Percentiles rank a stretch among this genome's conserved stretches.
These are phyloP conservation scores for Aeoliscus strigatus DNA, from an alignment of 2,797 vertebrate species.

Conservation along the genomic window DNA sequence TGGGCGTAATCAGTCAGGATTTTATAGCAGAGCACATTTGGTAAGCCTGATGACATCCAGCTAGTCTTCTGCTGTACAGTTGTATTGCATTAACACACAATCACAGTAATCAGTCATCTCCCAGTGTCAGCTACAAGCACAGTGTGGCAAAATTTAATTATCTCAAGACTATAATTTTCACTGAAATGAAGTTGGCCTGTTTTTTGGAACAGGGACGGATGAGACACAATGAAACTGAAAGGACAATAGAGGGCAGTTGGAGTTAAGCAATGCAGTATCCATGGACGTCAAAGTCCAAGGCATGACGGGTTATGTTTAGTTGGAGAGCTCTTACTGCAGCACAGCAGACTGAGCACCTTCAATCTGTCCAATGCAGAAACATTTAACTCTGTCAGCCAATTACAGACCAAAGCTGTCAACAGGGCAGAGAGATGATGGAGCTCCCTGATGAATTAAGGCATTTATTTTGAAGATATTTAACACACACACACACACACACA, in stretches of 20 bases:
- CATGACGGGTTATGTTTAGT: not conserved
- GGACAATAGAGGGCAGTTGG: slow-evolving; percentile 24
- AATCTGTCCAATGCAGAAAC: slow-evolving; percentile 27
- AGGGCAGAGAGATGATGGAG: slow-evolving; percentile 29
- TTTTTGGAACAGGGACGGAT: slow-evolving; percentile 49
- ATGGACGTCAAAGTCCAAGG: too few relatives aligned
- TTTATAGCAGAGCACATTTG: slow-evolving; percentile 40
- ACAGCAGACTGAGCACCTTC: slow-evolving; percentile 1
- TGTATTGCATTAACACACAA: slow-evolving; percentile 26
- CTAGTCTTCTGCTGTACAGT: slow-evolving; percentile 37
- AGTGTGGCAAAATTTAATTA: slow-evolving; percentile 51
- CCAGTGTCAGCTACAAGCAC: too few relatives aligned
- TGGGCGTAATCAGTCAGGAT: slow-evolving; percentile 3
- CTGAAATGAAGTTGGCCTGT: slow-evolving; percentile 42
- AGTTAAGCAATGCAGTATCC: too few relatives aligned
- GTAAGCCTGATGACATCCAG: slow-evolving; percentile 56
- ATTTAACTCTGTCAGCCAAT: slow-evolving; percentile 48
- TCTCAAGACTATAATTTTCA: slow-evolving; percentile 35
- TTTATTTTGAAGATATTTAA: slow-evolving; percentile 36
- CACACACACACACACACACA: slow-evolving; percentile 18
- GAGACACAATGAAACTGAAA: slow-evolving; percentile 9
- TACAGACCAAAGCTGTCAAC: slow-evolving; percentile 50
- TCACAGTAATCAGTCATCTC: too few relatives aligned
- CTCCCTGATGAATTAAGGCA: slow-evolving; percentile 48
- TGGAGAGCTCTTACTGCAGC: too few relatives aligned